Conservation (phyloP, 2,113 vertebrate genomes). For the Triplophysa siluroides region DNA sequence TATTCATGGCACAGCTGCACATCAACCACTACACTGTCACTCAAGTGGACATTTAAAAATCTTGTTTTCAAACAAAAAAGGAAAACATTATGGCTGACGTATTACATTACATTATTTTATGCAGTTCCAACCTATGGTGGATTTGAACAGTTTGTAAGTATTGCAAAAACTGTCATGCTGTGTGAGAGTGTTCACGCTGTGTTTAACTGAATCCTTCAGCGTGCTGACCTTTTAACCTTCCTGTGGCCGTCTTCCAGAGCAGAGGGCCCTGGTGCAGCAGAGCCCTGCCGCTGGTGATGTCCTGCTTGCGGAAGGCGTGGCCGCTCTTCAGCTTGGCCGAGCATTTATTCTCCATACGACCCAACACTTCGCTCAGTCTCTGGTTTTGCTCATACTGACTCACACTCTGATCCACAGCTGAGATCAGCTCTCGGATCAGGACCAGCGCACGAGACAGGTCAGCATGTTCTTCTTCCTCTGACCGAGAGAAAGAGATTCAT, state of each 20-base stretch:
- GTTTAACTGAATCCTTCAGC: background rate
- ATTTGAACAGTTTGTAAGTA: no score
- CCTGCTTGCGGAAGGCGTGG: conserved; percentile 87
- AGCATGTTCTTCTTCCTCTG: conserved; percentile 85
- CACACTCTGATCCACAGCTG: conserved; percentile 86
- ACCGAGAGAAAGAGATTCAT: background rate
- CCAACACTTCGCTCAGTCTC: conserved; percentile 85
- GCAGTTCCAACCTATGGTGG: no score
- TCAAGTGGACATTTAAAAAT: no score
- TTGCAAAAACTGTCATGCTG: no score
- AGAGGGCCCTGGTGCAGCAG: conserved; percentile 86
- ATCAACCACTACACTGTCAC: no score
- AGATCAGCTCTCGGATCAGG: conserved; percentile 86
- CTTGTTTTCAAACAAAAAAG: no score
- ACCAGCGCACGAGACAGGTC: conserved; percentile 82
- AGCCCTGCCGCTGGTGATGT: conserved; percentile 79
- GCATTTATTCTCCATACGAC: conserved; percentile 91
- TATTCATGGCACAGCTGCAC: no score
- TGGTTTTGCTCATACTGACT: conserved; percentile 88
- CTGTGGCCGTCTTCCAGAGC: conserved; percentile 94
- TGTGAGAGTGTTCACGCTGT: no score
- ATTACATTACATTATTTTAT: no score
- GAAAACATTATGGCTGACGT: no score
- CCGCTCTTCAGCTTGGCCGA: conserved; percentile 88
- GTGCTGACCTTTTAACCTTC: conserved; percentile 90